These are phyloP conservation scores for Nothocercus julius DNA, from an alignment of 2,113 vertebrate species.

Conservation along the genomic window DNA sequence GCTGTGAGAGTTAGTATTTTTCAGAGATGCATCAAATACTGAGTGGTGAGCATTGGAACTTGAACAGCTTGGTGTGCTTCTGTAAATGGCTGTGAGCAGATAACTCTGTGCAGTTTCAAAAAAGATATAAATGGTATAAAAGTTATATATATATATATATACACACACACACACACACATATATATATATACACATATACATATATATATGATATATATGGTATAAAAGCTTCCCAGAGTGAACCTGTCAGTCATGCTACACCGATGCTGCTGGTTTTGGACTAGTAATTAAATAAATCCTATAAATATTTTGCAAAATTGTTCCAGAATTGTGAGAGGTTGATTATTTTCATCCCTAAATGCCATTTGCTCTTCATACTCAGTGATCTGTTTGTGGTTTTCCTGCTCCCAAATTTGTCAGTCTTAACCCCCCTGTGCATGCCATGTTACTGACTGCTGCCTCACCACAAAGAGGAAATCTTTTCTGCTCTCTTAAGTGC, in stretches of 20 bases:
- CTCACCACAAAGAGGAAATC: background rate
- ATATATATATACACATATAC: no score
- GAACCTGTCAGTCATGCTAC: background rate
- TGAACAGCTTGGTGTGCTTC: background rate
- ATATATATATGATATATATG: background rate
- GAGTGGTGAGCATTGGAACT: background rate
- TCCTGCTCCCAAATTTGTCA: background rate
- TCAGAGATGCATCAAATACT: no score
- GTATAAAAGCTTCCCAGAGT: background rate
- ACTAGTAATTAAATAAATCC: background rate
- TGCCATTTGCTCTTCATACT: background rate
- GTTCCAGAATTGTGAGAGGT: background rate
- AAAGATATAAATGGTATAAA: background rate
- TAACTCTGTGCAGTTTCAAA: background rate
- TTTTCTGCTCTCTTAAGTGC: background rate
- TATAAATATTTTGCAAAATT: background rate
- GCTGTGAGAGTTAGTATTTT: background rate
- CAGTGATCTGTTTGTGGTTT: background rate
- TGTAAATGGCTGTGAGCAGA: background rate
- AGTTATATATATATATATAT: no score
- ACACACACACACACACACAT: no score
- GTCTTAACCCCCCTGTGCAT: background rate
- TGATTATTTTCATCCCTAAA: background rate
- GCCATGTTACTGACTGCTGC: background rate
- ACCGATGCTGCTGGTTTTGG: background rate